Evolutionary conservation across 2,888 invertebrate species (phyloP).

Genomic region (Hymenopus coronatus): DNA sequence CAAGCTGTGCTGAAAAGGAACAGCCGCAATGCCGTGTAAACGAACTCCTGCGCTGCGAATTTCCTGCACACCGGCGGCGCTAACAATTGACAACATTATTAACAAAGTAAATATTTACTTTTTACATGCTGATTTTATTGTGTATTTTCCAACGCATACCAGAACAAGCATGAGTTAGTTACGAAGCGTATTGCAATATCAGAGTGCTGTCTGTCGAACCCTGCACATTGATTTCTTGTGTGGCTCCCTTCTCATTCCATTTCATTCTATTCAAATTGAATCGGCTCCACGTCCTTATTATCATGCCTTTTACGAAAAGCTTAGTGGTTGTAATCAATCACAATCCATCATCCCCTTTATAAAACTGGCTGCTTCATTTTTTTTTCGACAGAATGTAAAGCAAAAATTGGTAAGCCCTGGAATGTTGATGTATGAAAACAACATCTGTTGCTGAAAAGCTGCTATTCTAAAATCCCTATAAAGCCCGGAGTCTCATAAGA

Average conservation of each 20-base stretch:
- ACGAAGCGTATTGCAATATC: not conserved
- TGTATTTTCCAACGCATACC: too few species aligned
- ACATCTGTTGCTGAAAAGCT: not conserved
- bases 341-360: not conserved
- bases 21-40: too few species aligned
- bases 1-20: too few species aligned
- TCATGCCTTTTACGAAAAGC: not conserved
- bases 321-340: not conserved
- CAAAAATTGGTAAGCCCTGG: not conserved
- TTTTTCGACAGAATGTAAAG: not conserved
- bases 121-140: too few species aligned
- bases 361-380: not conserved
- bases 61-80: too few species aligned
- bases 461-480: not conserved
- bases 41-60: too few species aligned
- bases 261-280: not conserved
- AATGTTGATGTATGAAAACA: not conserved
- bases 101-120: too few species aligned
- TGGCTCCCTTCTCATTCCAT: not conserved
- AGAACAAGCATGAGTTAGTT: too few species aligned
- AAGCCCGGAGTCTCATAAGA: not conserved
- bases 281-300: not conserved
- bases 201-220: not conserved
- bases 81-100: too few species aligned
- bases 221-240: not conserved